Base-by-base conservation (phyloP, 2,888 invertebrate genomes). In the Diarsia brunnea region DNA sequence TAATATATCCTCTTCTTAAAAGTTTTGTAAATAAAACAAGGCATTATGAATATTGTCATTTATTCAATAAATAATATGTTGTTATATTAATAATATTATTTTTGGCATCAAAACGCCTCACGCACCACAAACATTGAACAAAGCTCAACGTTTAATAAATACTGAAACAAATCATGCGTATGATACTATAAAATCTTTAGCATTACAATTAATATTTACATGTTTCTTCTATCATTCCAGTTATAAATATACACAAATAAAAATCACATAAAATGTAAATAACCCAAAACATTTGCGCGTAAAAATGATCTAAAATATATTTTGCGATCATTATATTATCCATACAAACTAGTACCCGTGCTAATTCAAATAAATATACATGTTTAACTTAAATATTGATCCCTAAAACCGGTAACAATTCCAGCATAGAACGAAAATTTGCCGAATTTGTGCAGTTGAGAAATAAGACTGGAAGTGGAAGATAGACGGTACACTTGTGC, bases 31-130 rank as follows among this genome's bases (percentile, higher is more conserved):
- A 88, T 85, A 84, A 90, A 88, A 91, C 89, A 84, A 79, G n/a
- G 64, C 68, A 63, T 43, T 80, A 93, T 91, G 93, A 94, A 95
- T 94, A 93, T 93, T 94, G 91, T 94, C 91, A 91, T 95, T 95
- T 95, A 94, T 94, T 94, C 91, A 94, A 94, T 94, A 94, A 94
- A 93, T 93, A 94, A 93, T 92, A 92, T 92, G 86, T 88, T 90
- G 87, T 91, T 91, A 90, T 91, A 91, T 91, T 93, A 90, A 89
- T 90, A 90, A 89, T 91, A 91, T 91, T 91, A 88, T 89, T 88
- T 91, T 91, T 93, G 93, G 92, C 93, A 91, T 92, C 92, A 82
- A 91, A 92, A 90, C 89, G 91, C 90, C 89, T 89, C 89, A 89
- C 91, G 90, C 91, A 91, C 89, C 90, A 91, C 92, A 91, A 92